Base-by-base conservation (phyloP, 1,140 invertebrate genomes). In the Carposina sasakii region DNA sequence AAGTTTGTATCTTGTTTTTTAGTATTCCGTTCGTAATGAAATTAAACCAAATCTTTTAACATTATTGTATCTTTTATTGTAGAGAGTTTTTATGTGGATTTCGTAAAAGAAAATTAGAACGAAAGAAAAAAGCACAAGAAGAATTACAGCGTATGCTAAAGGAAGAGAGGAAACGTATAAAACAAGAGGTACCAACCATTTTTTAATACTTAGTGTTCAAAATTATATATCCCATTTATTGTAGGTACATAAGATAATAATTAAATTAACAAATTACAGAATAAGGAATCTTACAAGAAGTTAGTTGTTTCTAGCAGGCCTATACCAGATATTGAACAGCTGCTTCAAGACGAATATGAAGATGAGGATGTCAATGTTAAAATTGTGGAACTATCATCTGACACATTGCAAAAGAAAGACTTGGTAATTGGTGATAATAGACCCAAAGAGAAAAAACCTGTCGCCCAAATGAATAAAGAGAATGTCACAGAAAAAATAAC, bases 11-110 rank as follows among this genome's bases (percentile, higher is more conserved):
- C 31, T 16, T 16, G n/a, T 36, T 36, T n/a, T n/a, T n/a, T n/a
- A n/a, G n/a, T n/a, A n/a, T n/a, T n/a, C n/a, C n/a, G n/a, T n/a
- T n/a, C n/a, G n/a, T n/a, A n/a, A n/a, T n/a, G n/a, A 49, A 23
- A 1, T 21, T 30, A 46, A 19, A n/a, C n/a, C n/a, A n/a, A n/a
- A n/a, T n/a, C n/a, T 20, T 30, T 36, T 9, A 19, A 37, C 5
- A 54, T 24, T 42, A n/a, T 19, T 42, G 9, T 48, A 19, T 39
- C 43, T 49, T 34, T 52, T 17, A 60, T 74, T 76, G 43, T 48
- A 86, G 85, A 74, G 91, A 93, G 28, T 94, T 92, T 71, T 76
- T 94, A 23, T 90, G 89, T 48, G 92, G 92, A 4, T 94, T 94
- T 78, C 91, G 87, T 31, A 93, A 93, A 76, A 81, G 92, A 54